Evolutionary conservation across 2,113 vertebrate species (phyloP), one percentile per base, ranked within the genome.

Genomic region (Amphilophus citrinellus): DNA sequence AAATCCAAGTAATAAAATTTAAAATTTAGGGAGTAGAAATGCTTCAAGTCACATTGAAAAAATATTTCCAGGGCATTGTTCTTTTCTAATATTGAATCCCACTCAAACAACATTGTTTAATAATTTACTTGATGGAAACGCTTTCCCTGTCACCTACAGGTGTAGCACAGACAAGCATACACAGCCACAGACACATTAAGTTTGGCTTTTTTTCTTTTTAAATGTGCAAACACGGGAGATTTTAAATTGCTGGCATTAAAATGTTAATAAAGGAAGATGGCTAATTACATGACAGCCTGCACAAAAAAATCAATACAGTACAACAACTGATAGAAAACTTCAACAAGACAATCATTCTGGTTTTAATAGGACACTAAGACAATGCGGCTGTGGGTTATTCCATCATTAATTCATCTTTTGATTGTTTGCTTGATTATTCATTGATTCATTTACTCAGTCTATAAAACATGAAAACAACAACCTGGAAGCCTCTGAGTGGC

Each of bases 81-180:
- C 17, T 53, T 73, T 18, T 73, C 47, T 53, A n/a, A 53, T 32
- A 53, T 32, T 73, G 30, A 53, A 17, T 32, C 3, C 18, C 68
- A 10, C 76, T 56, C 44, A 82, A 81, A 60, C 30, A 65, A 32
- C 44, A 18, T 6, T 8, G 68, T 73, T n/a, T 73, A 53, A 73
- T 5, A n/a, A 3, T 32, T 73, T 32, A 1, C 24, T 32, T 73
- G 17, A 53, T 53, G 66, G 44, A 17, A 53, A 53, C 30, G 11
- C 20, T 30, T 86, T 65, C 66, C 77, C 57, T 85, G 57, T 76
- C 68, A 88, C n/a, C 84, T 88, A 37, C 58, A 79, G 82, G 63
- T 83, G 14, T 10, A 65, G 58, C 13, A 60, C 13, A 61, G 24
- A 4, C 53, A 60, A 82, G 22, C 6, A 57, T 10, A 32, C 24